phyloP scores from a whole-genome alignment of 2,888 invertebrate genomes.

The Acanthacorydalis orientalis region DNA sequence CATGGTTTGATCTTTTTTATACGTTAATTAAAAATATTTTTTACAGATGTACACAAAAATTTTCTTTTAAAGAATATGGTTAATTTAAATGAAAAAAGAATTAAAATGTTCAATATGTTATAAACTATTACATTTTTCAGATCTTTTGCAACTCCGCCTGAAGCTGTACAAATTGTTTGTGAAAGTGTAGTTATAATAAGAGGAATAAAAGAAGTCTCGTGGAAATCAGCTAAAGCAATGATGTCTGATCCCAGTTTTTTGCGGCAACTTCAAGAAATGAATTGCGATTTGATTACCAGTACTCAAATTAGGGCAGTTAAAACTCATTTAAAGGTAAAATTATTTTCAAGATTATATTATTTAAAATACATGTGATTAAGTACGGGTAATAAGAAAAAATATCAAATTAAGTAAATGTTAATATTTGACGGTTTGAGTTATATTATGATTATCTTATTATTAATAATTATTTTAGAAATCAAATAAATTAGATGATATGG shows the following conservation, averaged over 20 bases:
- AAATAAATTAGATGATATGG: constrained; percentile 68
- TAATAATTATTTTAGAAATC: constrained; percentile 25
- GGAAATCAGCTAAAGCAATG: constrained; percentile 84
- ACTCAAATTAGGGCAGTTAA: constrained; percentile 53
- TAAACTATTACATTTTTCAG: constrained; percentile 20
- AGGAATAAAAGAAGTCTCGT: constrained; percentile 68
- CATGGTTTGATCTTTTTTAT: no score
- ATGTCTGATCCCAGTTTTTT: constrained; percentile 84
- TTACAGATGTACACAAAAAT: neutral
- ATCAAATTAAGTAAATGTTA: no score
- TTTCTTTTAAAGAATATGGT: neutral
- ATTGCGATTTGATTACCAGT: constrained; percentile 59
- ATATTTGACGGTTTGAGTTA: no score
- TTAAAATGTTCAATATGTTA: constrained; percentile 7
- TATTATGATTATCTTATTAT: constrained; percentile 1
- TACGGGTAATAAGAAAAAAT: neutral
- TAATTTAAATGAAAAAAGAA: neutral
- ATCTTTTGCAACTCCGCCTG: constrained; percentile 81
- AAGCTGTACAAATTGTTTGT: constrained; percentile 75
- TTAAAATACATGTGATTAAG: neutral
- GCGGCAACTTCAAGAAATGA: constrained; percentile 65
- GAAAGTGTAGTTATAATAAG: constrained; percentile 79
- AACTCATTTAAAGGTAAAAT: constrained; percentile 46
- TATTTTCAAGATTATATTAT: neutral
- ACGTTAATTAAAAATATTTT: no score